A percentile compares a stretch with the other conserved stretches of the same genome.
Evolutionary conservation across 2,113 vertebrate species (phyloP).

Genomic region (Microtus ochrogaster): DNA sequence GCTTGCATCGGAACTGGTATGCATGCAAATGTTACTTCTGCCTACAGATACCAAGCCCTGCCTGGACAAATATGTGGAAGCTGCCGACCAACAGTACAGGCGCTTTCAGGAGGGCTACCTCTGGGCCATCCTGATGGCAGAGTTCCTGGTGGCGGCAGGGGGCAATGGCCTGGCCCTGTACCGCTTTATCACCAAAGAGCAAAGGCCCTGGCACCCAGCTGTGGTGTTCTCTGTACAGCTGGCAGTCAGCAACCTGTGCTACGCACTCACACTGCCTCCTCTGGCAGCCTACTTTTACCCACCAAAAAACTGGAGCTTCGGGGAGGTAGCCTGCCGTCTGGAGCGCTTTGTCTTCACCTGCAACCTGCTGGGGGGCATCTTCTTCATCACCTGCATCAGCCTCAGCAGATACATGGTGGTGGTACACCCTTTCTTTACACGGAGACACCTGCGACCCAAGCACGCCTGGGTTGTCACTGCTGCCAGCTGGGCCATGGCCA

Average conservation of each 20-base stretch:
- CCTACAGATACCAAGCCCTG: neutral
- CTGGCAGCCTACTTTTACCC: slow-evolving; percentile 85
- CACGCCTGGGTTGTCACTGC: slow-evolving; percentile 85
- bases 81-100: neutral
- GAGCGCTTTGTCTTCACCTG: slow-evolving; percentile 90
- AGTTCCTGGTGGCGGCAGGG: slow-evolving; percentile 51
- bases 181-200: neutral
- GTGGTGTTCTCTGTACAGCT: slow-evolving; percentile 90
- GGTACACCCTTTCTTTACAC: slow-evolving; percentile 87
- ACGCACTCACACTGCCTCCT: slow-evolving; percentile 88
- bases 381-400: slow-evolving; percentile 91
- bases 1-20: neutral
- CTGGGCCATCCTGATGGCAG: slow-evolving; percentile 59
- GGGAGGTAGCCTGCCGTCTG: slow-evolving; percentile 81
- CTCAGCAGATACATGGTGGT: slow-evolving; percentile 90
- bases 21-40: neutral
- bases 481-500: slow-evolving; percentile 83
- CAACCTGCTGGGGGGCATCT: slow-evolving; percentile 89
- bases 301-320: slow-evolving; percentile 86
- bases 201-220: slow-evolving; percentile 87
- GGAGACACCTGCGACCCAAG: slow-evolving; percentile 76
- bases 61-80: fast-evolving
- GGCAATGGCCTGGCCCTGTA: slow-evolving; percentile 78
- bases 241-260: slow-evolving; percentile 89
- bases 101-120: slow-evolving; percentile 61